These are phyloP conservation scores for Maconellicoccus hirsutus DNA, from an alignment of 1,140 invertebrate species.

Conservation along the genomic window DNA sequence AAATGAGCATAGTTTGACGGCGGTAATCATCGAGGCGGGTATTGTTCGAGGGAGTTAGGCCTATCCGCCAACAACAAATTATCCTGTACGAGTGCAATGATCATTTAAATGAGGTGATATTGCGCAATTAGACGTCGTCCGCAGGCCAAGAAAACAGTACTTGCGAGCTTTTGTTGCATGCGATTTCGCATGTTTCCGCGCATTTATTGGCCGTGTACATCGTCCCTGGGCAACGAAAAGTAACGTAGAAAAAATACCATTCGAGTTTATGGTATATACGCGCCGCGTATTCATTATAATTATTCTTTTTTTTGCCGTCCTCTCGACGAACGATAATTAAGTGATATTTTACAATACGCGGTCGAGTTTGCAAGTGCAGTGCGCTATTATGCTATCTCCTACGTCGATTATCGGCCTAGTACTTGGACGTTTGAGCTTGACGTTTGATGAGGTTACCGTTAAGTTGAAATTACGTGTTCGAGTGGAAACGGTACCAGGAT, in stretches of 20 bases:
- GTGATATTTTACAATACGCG: not conserved
- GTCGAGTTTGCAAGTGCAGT: not conserved
- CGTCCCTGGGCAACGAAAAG: not conserved
- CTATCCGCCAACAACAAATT: not conserved
- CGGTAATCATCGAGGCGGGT: not conserved
- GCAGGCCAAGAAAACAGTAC: not conserved
- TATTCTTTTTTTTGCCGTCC: not conserved
- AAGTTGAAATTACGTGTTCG: no score
- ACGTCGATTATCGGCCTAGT: not conserved
- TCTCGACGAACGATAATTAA: slow-evolving; percentile 1
- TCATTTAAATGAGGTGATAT: slow-evolving; percentile 1
- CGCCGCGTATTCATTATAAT: not conserved
- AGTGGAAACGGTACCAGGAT: no score
- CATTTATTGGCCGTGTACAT: not conserved
- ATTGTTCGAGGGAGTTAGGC: slow-evolving; percentile 7
- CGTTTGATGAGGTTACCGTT: no score
- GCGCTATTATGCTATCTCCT: not conserved
- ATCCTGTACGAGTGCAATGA: not conserved
- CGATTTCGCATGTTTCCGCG: not conserved
- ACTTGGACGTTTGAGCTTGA: no score
- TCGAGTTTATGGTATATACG: not conserved
- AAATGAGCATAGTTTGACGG: not conserved
- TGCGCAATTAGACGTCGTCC: slow-evolving; percentile 1
- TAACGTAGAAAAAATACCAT: not conserved
- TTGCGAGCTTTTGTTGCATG: not conserved